These are phyloP conservation scores for Paradoxurus hermaphroditus DNA, from an alignment of 2,113 vertebrate genomes.

Conservation along the genomic window DNA sequence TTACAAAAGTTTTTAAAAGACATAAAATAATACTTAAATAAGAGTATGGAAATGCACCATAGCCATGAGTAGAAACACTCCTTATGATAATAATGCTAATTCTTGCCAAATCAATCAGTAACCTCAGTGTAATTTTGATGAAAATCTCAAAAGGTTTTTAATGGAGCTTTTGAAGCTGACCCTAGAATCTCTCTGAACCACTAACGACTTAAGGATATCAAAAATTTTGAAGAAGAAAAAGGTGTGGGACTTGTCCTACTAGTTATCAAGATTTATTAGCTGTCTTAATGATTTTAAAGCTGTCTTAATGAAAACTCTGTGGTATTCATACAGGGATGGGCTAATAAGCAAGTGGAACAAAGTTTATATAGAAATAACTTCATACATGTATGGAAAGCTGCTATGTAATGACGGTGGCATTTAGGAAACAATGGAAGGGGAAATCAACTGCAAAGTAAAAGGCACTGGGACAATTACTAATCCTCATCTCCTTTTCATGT, in stretches of 20 bases:
- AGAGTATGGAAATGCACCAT: neutral
- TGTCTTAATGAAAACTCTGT: neutral
- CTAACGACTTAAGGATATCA: neutral
- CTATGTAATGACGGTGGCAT: neutral
- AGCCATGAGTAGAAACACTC: neutral
- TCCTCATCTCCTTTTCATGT: neutral
- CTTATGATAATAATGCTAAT: neutral
- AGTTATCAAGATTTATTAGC: neutral
- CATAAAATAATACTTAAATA: neutral
- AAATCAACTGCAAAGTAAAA: neutral
- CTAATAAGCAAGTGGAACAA: neutral
- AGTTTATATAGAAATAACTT: neutral
- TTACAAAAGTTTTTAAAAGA: neutral
- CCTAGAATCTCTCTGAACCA: neutral
- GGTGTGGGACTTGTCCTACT: neutral
- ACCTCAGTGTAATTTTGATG: neutral
- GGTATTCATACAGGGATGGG: neutral
- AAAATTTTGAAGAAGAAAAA: neutral
- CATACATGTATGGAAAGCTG: neutral
- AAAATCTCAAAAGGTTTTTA: neutral
- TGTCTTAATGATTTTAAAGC: neutral
- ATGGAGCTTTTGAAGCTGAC: neutral
- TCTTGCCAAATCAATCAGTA: neutral
- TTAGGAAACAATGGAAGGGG: neutral
- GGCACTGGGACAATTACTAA: neutral